phyloP scores from a whole-genome alignment of 2,797 vertebrate genomes.

The Hylomyscus alleni region DNA sequence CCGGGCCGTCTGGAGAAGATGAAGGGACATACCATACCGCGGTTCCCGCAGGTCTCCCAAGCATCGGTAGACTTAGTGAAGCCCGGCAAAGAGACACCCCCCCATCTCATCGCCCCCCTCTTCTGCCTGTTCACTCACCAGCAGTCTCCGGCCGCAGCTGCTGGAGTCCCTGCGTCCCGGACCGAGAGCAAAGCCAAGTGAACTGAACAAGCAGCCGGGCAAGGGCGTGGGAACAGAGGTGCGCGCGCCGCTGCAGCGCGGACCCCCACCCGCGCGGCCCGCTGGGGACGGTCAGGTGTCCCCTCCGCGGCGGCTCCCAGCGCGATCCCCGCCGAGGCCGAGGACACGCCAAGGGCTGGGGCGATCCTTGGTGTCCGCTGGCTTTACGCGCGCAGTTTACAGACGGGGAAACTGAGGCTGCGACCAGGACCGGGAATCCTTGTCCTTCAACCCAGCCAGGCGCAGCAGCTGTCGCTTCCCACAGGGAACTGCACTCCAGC shows the following conservation, averaged over 20 bases:
- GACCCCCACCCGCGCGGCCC: slow-evolving; percentile 68
- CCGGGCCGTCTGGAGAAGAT: not conserved
- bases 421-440: not conserved
- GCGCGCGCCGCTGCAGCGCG: slow-evolving; percentile 77
- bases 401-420: slow-evolving; percentile 63
- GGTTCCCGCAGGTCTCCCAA: not conserved
- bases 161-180: slow-evolving; percentile 56
- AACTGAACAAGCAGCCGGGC: slow-evolving; percentile 58
- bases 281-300: not conserved
- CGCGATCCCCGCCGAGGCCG: not conserved
- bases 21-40: not conserved
- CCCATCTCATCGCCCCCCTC: not conserved
- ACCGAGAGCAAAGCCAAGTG: slow-evolving; percentile 51
- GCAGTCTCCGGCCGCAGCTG: slow-evolving; percentile 60
- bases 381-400: not conserved
- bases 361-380: not conserved
- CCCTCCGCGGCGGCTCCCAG: not conserved
- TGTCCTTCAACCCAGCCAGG: not conserved
- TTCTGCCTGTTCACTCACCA: slow-evolving; percentile 73
- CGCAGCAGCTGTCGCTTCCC: not conserved
- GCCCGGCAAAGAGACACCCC: not conserved
- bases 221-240: slow-evolving; percentile 72
- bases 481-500: not conserved
- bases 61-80: not conserved
- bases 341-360: not conserved